Conservation (phyloP, 2,888 invertebrate genomes). For the Eristalis intricaria region DNA sequence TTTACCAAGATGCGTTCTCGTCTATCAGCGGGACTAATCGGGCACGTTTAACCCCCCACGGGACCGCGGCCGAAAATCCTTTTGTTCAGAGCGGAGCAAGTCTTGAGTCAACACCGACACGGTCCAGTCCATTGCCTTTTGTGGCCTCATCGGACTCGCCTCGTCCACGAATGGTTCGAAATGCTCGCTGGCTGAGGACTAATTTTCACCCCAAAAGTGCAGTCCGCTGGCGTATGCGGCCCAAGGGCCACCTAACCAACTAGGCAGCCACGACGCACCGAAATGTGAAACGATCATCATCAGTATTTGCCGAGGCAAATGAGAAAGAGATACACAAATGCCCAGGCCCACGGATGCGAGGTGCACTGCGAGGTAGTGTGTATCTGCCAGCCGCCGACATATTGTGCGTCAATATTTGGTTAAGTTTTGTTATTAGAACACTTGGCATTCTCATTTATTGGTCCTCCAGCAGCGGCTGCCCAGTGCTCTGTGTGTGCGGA, state of each 20-base stretch:
- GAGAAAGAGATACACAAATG: slow-evolving; percentile 30
- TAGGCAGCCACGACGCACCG: slow-evolving; percentile 33
- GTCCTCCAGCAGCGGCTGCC: slow-evolving; percentile 5
- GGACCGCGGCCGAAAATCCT: slow-evolving; percentile 26
- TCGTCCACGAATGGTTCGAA: neutral
- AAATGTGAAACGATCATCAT: slow-evolving; percentile 59
- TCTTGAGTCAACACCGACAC: slow-evolving; percentile 29
- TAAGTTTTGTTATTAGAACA: slow-evolving; percentile 72
- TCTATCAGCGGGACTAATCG: neutral
- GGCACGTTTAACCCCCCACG: slow-evolving; percentile 8
- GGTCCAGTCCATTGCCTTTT: neutral
- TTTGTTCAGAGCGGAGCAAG: slow-evolving; percentile 39
- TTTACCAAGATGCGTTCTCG: slow-evolving; percentile 53
- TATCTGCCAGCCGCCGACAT: slow-evolving; percentile 55
- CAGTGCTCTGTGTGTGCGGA: slow-evolving; percentile 9
- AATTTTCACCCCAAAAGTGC: slow-evolving; percentile 65
- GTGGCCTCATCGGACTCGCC: no score
- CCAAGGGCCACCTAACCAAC: neutral
- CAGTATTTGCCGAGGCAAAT: slow-evolving; percentile 56
- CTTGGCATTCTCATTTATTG: slow-evolving; percentile 71
- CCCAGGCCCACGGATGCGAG: slow-evolving; percentile 1
- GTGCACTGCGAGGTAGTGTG: slow-evolving; percentile 2
- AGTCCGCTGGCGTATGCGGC: neutral
- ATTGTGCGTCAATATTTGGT: slow-evolving; percentile 72
- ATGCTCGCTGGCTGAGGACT: slow-evolving; percentile 45